Evolutionary conservation across 1,140 invertebrate genomes (phyloP), one percentile per base, ranked within the genome.

Genomic region (Drosophila ohnishii): DNA sequence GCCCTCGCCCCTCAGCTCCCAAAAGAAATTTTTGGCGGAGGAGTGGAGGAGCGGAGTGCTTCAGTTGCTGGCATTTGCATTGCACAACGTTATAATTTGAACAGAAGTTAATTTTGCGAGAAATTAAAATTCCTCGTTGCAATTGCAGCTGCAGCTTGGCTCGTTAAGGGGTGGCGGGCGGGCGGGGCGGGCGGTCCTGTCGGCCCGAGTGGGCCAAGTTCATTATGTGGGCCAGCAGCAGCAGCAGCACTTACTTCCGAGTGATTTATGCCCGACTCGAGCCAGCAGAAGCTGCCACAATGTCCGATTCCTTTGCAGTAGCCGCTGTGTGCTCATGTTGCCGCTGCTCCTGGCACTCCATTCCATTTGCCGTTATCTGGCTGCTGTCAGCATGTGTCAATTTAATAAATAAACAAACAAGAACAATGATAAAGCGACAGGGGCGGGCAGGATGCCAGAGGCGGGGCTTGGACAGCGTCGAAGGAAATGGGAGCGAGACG

Each of bases 361-460:
- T 72, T 72, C 67, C 70, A 58, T 59, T 78, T 70, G 65, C 59
- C 51, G 50, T 77, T 81, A 81, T 81, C 78, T 77, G 67, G 55
- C 55, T 58, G 62, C 81, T 84, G 81, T 85, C 80, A 84, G 80
- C 81, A 85, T 85, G 81, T 84, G 80, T 84, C 80, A 84, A 84
- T 84, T 84, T 84, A 84, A 84, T 84, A 84, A 85, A 85, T 80
- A 80, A 65, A 83, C 61, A 85, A 76, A 80, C 55, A 82, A 77
- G 80, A 83, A 88, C 83, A 83, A 76, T 79, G 75, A 83, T 83
- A 74, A 88, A 86, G 57, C 62, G 72, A 65, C 72, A 28, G 61
- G 55, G 25, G 40, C 32, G 51, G 61, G 19, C 45, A 58, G 50
- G 56, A 59, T 30, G 37, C 19, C 37, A 5, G 25, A 28, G 37